phyloP scores from a whole-genome alignment of 2,113 vertebrate species.

The Cinclus mexicanus region DNA sequence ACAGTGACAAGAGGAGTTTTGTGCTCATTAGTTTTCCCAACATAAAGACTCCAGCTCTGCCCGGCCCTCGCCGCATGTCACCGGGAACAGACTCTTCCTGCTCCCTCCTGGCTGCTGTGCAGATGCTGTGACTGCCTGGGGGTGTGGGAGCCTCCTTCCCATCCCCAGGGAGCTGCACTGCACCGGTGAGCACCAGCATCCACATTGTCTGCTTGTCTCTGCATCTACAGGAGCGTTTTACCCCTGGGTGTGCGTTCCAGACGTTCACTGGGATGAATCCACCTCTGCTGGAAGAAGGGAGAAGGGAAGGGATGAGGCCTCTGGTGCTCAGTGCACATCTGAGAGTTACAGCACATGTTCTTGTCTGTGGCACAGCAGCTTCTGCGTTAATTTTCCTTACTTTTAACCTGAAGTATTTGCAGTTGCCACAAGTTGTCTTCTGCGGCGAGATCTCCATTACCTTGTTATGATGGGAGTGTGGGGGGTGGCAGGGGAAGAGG shows the following conservation, averaged over 20 bases:
- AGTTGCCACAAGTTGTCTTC: background rate
- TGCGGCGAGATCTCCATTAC: background rate
- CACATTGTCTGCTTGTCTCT: background rate
- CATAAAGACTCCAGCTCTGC: background rate
- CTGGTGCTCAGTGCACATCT: background rate
- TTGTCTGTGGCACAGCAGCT: background rate
- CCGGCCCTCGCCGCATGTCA: background rate
- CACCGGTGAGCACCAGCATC: fast-evolving
- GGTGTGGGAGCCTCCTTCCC: too few relatives aligned
- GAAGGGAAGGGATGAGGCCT: background rate
- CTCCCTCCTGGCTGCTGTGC: background rate
- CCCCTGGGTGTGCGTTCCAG: fast-evolving
- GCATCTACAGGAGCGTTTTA: fast-evolving
- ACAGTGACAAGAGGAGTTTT: background rate
- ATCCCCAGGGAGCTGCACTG: background rate
- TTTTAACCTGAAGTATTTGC: slow-evolving; percentile 19
- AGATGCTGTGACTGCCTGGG: background rate
- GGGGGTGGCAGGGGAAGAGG: background rate
- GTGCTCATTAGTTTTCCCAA: background rate
- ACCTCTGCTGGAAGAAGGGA: background rate
- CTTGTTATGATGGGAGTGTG: background rate
- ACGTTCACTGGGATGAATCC: background rate
- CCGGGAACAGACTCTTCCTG: background rate
- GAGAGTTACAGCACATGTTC: background rate
- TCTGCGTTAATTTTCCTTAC: background rate